Evolutionary conservation across 53 echinoderm and acorn worm genomes (phyloP).

Genomic region (Apostichopus leukothele): DNA sequence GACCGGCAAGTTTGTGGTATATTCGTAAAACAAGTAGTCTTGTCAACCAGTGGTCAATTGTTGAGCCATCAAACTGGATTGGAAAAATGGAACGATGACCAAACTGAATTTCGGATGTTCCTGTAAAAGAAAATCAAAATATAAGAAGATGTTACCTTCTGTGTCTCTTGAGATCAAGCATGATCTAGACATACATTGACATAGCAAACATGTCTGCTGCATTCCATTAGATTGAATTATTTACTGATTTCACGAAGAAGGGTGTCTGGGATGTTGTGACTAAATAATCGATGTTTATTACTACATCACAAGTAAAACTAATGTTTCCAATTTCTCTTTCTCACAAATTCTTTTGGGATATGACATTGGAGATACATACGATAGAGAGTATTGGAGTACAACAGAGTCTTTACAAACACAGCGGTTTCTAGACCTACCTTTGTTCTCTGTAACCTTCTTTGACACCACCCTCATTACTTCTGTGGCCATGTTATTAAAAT

Average conservation of each 20-base stretch:
- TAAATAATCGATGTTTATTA: no score
- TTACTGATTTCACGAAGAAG: no score
- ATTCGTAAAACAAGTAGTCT: conserved; percentile 88
- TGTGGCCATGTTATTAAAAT: conserved; percentile 77
- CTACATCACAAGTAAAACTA: no score
- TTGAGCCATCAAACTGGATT: conserved; percentile 85
- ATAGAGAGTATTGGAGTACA: no score
- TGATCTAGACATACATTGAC: neutral
- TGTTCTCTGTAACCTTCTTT: conserved; percentile 69
- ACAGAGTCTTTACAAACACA: no score
- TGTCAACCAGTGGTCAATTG: conserved; percentile 95
- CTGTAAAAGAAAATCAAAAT: neutral
- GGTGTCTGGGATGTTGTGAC: no score
- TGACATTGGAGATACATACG: no score
- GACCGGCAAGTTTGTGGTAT: conserved; percentile 76
- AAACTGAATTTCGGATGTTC: conserved; percentile 65
- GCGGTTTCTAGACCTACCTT: conserved; percentile 20
- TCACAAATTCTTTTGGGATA: no score
- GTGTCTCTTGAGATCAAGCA: neutral
- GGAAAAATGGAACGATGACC: conserved; percentile 98
- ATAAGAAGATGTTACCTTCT: no score
- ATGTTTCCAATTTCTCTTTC: no score
- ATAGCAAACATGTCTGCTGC: no score
- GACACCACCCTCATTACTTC: conserved; percentile 96
- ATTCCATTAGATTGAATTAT: no score